Conservation (phyloP, 2,888 invertebrate species). For the Nymphalis c-album region DNA sequence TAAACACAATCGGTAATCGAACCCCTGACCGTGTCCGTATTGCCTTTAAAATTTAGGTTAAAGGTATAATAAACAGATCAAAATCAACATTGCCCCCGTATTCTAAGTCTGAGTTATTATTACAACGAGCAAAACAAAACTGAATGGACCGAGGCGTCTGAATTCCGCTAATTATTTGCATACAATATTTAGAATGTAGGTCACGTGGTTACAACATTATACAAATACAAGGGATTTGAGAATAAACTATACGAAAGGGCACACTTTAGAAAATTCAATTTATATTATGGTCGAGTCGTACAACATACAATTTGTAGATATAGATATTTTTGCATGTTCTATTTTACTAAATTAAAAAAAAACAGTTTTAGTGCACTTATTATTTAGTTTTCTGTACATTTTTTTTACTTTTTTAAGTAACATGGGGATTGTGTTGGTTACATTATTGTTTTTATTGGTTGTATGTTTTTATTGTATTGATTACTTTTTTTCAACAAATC, state of each 20-base stretch:
- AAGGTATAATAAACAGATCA: constrained; percentile 1
- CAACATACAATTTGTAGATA: no score
- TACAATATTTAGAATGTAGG: constrained; percentile 5
- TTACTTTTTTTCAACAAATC: no score
- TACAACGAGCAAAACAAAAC: constrained; percentile 1
- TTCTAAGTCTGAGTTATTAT: constrained; percentile 11
- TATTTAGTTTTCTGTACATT: no score
- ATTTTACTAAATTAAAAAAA: no score
- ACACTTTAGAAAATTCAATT: neutral
- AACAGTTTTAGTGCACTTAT: no score
- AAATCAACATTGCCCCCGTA: constrained; percentile 4
- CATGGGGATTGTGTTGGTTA: no score
- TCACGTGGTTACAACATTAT: constrained; percentile 9
- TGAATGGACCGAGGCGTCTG: constrained; percentile 8
- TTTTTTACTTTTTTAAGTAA: no score
- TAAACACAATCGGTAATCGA: no score
- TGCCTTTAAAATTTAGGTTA: constrained; percentile 1
- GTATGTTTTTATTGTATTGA: no score
- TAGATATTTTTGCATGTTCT: no score
- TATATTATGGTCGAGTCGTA: no score
- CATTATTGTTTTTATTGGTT: no score
- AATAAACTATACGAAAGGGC: neutral
- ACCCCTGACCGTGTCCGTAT: neutral
- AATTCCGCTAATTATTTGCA: constrained; percentile 14
- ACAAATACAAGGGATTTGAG: neutral